Evolutionary conservation across 2,797 vertebrate genomes (phyloP).

Genomic region (Pantherophis vulpinus): DNA sequence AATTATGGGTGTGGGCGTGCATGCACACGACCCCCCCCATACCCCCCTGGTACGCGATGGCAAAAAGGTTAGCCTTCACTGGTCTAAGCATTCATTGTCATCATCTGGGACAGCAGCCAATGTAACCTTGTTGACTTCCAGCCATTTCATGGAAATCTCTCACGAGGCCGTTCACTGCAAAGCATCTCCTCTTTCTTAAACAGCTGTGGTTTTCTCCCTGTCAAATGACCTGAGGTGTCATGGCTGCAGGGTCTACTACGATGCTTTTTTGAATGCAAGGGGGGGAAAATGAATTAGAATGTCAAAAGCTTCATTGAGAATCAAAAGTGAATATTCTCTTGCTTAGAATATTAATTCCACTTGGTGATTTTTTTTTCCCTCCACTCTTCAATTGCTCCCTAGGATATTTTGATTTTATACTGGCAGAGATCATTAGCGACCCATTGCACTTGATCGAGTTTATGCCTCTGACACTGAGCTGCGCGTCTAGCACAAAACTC

Average conservation of each 20-base stretch:
- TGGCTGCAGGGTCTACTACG: neutral
- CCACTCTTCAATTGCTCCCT: neutral
- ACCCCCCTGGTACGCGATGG: too few species aligned
- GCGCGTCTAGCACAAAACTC: conserved; percentile 26
- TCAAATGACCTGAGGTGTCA: conserved; percentile 28
- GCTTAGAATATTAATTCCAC: conserved; percentile 47
- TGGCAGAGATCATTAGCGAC: conserved; percentile 48
- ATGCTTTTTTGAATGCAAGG: conserved; percentile 26
- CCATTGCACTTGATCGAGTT: conserved; percentile 45
- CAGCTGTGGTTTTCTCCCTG: conserved; percentile 20
- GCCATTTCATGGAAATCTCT: conserved; percentile 10
- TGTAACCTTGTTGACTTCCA: neutral
- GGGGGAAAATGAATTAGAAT: conserved; percentile 33
- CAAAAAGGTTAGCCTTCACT: too few species aligned
- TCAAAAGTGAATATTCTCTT: conserved; percentile 15
- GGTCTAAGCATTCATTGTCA: neutral
- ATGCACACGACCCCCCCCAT: rapidly evolving
- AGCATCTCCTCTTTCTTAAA: rapidly evolving
- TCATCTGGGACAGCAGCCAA: neutral
- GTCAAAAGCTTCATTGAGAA: conserved; percentile 42
- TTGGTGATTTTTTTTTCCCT: conserved; percentile 11
- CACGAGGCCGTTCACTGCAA: neutral
- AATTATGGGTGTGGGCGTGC: too few species aligned
- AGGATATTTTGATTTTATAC: conserved; percentile 30
- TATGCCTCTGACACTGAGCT: conserved; percentile 49